Percentiles rank a stretch among this genome's conserved stretches.
Conservation (phyloP, 92 coral and sea anemone genomes). For the Plumapathes pennacea region DNA sequence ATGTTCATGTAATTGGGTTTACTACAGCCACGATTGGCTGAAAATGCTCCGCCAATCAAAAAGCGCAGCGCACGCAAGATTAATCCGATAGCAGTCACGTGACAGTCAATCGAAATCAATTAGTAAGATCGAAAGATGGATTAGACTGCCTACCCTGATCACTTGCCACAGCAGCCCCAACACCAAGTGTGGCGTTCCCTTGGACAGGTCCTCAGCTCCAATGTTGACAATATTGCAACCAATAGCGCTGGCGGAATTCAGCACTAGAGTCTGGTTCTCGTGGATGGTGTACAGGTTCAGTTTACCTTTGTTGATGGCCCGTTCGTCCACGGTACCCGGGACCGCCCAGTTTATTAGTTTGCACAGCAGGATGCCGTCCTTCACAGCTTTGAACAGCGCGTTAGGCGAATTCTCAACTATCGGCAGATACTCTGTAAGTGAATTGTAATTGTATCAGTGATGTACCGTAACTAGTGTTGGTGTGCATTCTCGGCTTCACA, state of each 20-base stretch:
- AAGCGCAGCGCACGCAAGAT: too few relatives aligned
- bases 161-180: constrained; percentile 95
- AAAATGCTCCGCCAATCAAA: too few relatives aligned
- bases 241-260: constrained; percentile 96
- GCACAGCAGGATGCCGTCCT: constrained; percentile 87
- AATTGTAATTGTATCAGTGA: too few relatives aligned
- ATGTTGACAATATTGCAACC: constrained; percentile 98
- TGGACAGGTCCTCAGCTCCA: constrained; percentile 89
- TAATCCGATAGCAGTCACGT: too few relatives aligned
- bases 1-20: too few relatives aligned
- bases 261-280: constrained; percentile 87
- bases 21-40: too few relatives aligned
- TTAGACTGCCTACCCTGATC: constrained; percentile 95
- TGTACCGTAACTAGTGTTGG: too few relatives aligned
- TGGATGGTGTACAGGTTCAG: constrained; percentile 89
- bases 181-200: constrained; percentile 92
- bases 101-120: too few relatives aligned
- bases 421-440: constrained; percentile 73
- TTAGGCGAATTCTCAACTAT: constrained; percentile 67
- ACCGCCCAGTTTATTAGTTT: constrained; percentile 95
- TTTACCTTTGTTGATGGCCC: constrained; percentile 90
- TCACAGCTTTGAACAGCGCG: constrained; percentile 82
- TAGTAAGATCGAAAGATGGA: too few relatives aligned
- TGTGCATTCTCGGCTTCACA: too few relatives aligned
- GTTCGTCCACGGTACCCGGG: constrained; percentile 87